A percentile compares a stretch with the other conserved stretches of the same genome.
phyloP scores from a whole-genome alignment of 2,113 vertebrate species.

The Blennius ocellaris region DNA sequence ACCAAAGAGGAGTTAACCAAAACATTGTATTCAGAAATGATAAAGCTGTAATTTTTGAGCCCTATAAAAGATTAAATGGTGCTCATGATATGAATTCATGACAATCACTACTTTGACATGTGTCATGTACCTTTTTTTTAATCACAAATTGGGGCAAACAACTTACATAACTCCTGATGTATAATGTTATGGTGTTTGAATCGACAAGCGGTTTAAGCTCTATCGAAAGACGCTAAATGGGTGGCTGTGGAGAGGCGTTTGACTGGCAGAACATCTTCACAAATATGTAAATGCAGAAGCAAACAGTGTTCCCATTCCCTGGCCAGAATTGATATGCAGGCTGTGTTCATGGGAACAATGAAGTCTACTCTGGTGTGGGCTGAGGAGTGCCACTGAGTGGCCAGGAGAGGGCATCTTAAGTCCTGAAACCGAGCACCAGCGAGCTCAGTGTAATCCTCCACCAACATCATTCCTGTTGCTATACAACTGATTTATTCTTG shows the following conservation, averaged over 20 bases:
- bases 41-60: too few species aligned
- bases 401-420: slow-evolving; percentile 73
- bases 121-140: too few species aligned
- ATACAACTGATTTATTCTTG: slow-evolving; percentile 70
- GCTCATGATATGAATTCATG: too few species aligned
- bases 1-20: too few species aligned
- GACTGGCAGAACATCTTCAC: slow-evolving; percentile 12
- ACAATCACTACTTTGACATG: too few species aligned
- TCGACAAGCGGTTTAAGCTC: neutral
- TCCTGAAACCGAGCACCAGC: slow-evolving; percentile 45
- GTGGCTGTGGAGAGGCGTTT: neutral
- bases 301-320: slow-evolving; percentile 22
- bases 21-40: too few species aligned
- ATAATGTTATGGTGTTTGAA: neutral
- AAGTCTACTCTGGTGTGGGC: slow-evolving; percentile 24
- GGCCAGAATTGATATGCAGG: slow-evolving; percentile 53
- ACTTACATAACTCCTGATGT: slow-evolving; percentile 6
- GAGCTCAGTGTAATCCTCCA: slow-evolving; percentile 42
- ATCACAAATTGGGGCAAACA: neutral
- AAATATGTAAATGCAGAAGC: slow-evolving; percentile 26
- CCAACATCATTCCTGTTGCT: slow-evolving; percentile 75
- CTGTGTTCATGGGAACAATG: slow-evolving; percentile 42
- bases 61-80: too few species aligned
- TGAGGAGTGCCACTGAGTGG: slow-evolving; percentile 24
- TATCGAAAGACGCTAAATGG: neutral